These are phyloP conservation scores for Himalopsyche kuldschensis DNA, from an alignment of 2,888 invertebrate species.

Conservation along the genomic window DNA sequence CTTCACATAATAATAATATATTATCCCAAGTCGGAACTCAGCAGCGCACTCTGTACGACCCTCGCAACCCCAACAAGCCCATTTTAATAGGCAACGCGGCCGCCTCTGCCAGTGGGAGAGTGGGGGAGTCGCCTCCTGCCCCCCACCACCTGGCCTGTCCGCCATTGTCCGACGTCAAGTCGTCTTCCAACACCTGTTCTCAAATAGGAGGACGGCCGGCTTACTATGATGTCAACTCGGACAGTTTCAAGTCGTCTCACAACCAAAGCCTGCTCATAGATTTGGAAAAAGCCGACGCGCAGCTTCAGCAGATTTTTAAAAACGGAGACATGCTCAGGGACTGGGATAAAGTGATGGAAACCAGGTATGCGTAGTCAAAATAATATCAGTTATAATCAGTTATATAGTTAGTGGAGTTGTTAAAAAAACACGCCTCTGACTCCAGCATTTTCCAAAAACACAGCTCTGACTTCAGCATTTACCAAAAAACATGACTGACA, in stretches of 20 bases:
- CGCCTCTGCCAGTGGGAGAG: not conserved
- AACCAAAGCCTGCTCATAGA: conserved; percentile 66
- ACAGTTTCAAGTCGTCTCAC: conserved; percentile 64
- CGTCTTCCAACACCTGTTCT: conserved; percentile 52
- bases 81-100: conserved; percentile 63
- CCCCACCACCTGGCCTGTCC: conserved; percentile 48
- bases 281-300: conserved; percentile 69
- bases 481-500: too few species aligned
- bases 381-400: too few species aligned
- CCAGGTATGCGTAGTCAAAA: conserved; percentile 50
- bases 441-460: too few species aligned
- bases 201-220: conserved; percentile 55
- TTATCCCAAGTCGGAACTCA: conserved; percentile 41
- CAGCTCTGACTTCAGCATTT: too few species aligned
- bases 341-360: conserved; percentile 67
- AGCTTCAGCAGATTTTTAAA: conserved; percentile 66
- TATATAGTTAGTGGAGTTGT: too few species aligned
- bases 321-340: conserved; percentile 63
- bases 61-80: conserved; percentile 70
- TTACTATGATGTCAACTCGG: conserved; percentile 63
- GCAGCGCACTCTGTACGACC: conserved; percentile 63
- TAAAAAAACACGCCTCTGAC: too few species aligned
- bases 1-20: conserved; percentile 21
- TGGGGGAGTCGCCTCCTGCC: conserved; percentile 14
- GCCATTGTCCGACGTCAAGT: conserved; percentile 52